phyloP scores from a whole-genome alignment of 2,797 vertebrate genomes.

The Sebastes cheni region DNA sequence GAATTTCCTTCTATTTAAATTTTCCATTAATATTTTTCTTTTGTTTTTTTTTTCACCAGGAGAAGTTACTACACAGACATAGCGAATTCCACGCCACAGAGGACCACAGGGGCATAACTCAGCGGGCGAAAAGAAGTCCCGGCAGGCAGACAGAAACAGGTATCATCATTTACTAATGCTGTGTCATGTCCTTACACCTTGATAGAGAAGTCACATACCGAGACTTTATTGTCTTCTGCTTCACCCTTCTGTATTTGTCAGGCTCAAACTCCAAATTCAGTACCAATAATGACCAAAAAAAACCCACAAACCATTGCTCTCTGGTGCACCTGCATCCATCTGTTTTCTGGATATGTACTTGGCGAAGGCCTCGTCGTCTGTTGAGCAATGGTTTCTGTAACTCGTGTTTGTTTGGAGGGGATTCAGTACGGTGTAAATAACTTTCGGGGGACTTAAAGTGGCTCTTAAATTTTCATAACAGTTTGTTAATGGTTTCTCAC shows the following conservation, averaged over 20 bases:
- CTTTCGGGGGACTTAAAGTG: conserved; percentile 29
- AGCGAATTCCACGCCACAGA: conserved; percentile 80
- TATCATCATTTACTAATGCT: conserved; percentile 2
- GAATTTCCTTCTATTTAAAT: neutral
- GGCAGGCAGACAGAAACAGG: conserved; percentile 79
- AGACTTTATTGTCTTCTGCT: neutral
- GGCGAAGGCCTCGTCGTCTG: conserved; percentile 11
- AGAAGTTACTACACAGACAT: conserved; percentile 85
- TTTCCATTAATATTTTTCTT: conserved; percentile 16
- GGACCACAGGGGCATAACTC: conserved; percentile 83
- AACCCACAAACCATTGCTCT: neutral
- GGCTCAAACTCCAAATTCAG: neutral
- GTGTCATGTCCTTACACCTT: neutral
- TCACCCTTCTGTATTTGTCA: neutral
- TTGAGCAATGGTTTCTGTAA: conserved; percentile 39
- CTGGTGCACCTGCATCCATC: conserved; percentile 49
- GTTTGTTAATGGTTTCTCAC: conserved; percentile 67
- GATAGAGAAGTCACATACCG: neutral
- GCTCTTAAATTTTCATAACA: conserved; percentile 57
- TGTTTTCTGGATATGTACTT: conserved; percentile 23
- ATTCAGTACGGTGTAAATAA: conserved; percentile 47
- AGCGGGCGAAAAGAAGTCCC: conserved; percentile 90
- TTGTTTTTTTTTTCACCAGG: conserved; percentile 75
- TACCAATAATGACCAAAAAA: neutral
- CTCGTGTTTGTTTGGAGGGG: conserved; percentile 40